phyloP scores from a whole-genome alignment of 2,888 invertebrate genomes.

The Balanococcus diminutus region DNA sequence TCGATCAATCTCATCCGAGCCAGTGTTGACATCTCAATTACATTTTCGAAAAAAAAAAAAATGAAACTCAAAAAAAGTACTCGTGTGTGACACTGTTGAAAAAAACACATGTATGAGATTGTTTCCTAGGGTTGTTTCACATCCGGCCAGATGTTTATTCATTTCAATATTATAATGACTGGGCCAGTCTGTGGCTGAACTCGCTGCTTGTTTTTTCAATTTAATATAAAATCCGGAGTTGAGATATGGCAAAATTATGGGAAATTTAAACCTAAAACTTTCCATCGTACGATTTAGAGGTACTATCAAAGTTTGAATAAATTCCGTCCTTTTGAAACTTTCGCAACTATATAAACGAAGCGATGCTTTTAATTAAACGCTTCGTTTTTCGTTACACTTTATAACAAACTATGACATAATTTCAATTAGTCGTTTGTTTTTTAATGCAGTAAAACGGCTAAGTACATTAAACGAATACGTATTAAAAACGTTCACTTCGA shows the following conservation, averaged over 20 bases:
- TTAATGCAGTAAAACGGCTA: too few species aligned
- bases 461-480: too few species aligned
- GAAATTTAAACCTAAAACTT: not conserved
- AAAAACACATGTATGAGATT: not conserved
- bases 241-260: not conserved
- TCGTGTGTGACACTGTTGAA: not conserved
- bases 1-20: not conserved
- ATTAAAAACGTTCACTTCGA: too few species aligned
- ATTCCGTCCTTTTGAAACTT: not conserved
- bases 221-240: not conserved
- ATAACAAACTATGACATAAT: not conserved
- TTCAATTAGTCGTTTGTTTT: too few species aligned
- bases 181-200: too few species aligned
- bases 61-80: not conserved
- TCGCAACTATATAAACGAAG: not conserved
- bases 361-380: not conserved
- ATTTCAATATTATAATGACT: not conserved
- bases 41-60: not conserved
- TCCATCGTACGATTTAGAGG: not conserved
- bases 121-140: not conserved
- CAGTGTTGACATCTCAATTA: not conserved
- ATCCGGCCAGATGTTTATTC: constrained; percentile 7
- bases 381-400: not conserved
- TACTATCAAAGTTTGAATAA: not conserved
- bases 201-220: not conserved